Percentiles rank a stretch among this genome's conserved stretches.
phyloP scores from a whole-genome alignment of 1,140 invertebrate species.

The Archegozetes longisetosus region DNA sequence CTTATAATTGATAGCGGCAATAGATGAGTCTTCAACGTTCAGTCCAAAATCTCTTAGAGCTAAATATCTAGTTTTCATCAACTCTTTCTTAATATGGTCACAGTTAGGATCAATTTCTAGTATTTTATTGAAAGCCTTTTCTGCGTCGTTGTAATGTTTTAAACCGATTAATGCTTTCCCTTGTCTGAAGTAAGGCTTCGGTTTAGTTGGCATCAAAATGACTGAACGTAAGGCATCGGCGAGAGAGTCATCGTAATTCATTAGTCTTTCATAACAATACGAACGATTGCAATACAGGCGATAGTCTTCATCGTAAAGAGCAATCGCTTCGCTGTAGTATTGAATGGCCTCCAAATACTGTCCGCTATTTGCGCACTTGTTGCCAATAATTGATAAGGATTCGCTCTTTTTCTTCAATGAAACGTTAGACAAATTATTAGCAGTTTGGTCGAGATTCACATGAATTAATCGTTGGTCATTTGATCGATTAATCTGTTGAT shows the following conservation, averaged over 20 bases:
- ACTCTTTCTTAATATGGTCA: not conserved
- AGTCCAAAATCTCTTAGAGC: not conserved
- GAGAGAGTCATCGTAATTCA: not conserved
- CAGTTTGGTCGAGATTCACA: too few relatives aligned
- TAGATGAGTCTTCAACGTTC: not conserved
- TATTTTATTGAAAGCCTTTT: constrained; percentile 3
- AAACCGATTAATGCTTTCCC: not conserved
- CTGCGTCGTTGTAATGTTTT: not conserved
- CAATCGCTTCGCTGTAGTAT: constrained; percentile 1
- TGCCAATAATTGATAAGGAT: not conserved
- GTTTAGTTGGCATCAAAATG: not conserved
- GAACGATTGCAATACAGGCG: constrained; percentile 1
- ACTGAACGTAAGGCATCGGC: not conserved
- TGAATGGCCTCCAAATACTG: not conserved
- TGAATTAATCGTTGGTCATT: too few relatives aligned
- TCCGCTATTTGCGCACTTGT: not conserved
- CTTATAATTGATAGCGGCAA: not conserved
- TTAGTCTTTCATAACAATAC: not conserved
- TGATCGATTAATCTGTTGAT: not conserved
- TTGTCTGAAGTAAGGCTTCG: constrained; percentile 3
- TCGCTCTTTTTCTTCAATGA: not conserved
- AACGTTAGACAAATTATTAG: not conserved
- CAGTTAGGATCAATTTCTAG: not conserved
- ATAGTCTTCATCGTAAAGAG: not conserved
- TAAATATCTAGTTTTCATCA: not conserved